Conservation (phyloP, 2,797 vertebrate species). For the Lagorchestes hirsutus region DNA sequence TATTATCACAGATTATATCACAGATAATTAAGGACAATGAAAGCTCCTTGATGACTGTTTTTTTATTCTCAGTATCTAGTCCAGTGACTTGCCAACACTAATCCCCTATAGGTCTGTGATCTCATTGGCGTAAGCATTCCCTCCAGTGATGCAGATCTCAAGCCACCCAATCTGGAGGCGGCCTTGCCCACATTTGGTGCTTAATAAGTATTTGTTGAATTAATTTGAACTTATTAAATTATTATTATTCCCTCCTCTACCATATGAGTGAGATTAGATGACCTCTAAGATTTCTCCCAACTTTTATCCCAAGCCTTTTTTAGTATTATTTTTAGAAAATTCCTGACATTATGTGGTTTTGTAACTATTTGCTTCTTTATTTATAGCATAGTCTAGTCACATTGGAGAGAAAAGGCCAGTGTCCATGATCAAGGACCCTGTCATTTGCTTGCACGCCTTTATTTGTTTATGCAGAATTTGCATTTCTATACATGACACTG, state of each 20-base stretch:
- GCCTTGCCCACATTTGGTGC: not conserved
- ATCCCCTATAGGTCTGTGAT: not conserved
- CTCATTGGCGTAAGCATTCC: not conserved
- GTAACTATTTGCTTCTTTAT: not conserved
- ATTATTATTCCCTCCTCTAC: not conserved
- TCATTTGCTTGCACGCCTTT: not conserved
- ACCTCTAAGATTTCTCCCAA: not conserved
- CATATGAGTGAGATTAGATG: not conserved
- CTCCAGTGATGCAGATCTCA: not conserved
- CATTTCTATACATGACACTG: not conserved
- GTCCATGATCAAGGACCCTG: not conserved
- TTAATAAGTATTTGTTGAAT: conserved; percentile 1
- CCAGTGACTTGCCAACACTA: not conserved
- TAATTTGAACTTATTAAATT: not conserved
- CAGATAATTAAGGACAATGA: not conserved
- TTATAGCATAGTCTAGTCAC: not conserved
- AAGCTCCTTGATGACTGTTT: not conserved
- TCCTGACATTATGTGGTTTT: not conserved
- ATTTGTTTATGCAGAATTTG: not conserved
- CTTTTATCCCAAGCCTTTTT: not conserved
- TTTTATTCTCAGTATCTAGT: not conserved
- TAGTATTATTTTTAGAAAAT: not conserved
- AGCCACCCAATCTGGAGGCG: not conserved
- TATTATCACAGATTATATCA: too few relatives aligned
- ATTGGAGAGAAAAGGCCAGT: not conserved